Base-by-base conservation (phyloP, 2,888 invertebrate species). In the Euspilapteryx auroguttella region DNA sequence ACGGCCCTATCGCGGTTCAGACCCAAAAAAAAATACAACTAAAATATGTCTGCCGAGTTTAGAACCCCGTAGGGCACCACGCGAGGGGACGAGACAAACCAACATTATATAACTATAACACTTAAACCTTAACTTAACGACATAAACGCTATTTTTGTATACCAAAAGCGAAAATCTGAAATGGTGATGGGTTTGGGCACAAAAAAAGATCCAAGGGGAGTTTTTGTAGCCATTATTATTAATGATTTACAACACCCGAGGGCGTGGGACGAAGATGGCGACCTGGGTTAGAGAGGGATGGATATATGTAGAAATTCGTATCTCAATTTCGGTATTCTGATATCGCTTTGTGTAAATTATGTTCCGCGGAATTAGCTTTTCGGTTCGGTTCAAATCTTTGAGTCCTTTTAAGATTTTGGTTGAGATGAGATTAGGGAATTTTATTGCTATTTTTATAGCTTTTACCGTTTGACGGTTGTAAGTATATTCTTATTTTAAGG, bases 21-120 rank as follows among this genome's bases (percentile, higher is more conserved):
- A n/a, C 25, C 7, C 12, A 11, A 21, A 21, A 26, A 10, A 6
- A 13, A 14, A 32, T 25, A 32, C 23, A 32, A 32, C 26, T 21
- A 31, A 28, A 32, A 30, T 12, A 32, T 32, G 32, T 32, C 32
- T 32, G 21, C 32, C 28, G 23, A 23, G 8, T 23, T 22, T 4
- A 21, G 24, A 15, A 25, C 14, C 21, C 17, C n/a, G 22, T 15
- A 22, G 17, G 15, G 30, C 31, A 26, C 32, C 20, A 21, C 13
- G 24, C 29, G 21, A 32, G 25, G 31, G 21, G 27, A 39, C 29
- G 27, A 30, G 24, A 37, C 22, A 34, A 34, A 34, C 39, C 28
- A 32, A 17, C 20, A 27, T 24, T 25, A 20, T 22, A 22, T n/a
- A 5, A 9, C 4, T 10, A 9, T 22, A 22, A 22, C 23, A n/a